phyloP scores from a whole-genome alignment of 2,797 vertebrate species.

The Rhinichthys osculus region DNA sequence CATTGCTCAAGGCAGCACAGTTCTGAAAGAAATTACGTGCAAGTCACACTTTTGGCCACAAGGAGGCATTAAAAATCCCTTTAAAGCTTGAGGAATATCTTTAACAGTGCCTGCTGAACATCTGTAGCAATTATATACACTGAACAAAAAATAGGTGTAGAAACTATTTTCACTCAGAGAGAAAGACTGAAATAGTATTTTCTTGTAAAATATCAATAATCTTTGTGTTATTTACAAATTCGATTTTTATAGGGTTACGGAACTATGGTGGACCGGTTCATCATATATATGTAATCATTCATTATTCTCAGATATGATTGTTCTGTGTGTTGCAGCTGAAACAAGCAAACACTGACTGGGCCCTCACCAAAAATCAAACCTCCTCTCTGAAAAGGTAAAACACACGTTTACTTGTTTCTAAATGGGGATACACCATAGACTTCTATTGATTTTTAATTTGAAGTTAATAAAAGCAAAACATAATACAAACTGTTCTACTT shows the following conservation, averaged over 20 bases:
- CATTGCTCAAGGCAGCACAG: conserved; percentile 59
- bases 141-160: background rate
- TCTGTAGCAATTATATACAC: background rate
- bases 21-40: conserved; percentile 23
- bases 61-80: conserved; percentile 70
- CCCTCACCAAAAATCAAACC: conserved; percentile 82
- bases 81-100: background rate
- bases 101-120: background rate
- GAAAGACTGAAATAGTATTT: background rate
- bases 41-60: conserved; percentile 65
- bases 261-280: background rate
- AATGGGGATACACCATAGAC: background rate
- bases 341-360: conserved; percentile 89
- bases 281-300: background rate
- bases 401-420: background rate
- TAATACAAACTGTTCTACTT: background rate
- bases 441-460: background rate
- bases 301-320: background rate
- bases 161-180: background rate
- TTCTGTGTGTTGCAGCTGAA: conserved; percentile 82
- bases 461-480: background rate
- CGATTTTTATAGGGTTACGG: background rate
- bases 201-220: background rate
- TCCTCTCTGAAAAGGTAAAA: conserved; percentile 88
- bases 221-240: background rate